Evolutionary conservation across 1,140 invertebrate species (phyloP), one percentile per base, ranked within the genome.

Genomic region (Diorhabda carinulata): DNA sequence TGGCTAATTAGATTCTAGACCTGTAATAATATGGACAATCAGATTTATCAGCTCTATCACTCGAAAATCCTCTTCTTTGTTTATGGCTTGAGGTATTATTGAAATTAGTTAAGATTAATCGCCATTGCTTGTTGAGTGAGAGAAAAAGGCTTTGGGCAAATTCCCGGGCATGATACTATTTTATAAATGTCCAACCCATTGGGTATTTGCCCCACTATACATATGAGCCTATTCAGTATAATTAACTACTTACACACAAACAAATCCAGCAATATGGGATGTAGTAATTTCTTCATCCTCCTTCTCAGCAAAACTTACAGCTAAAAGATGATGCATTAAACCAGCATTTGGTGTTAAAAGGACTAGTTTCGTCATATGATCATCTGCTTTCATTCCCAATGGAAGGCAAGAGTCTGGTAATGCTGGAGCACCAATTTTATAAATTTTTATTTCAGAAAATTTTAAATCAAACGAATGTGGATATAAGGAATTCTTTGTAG

Each of bases 391-490:
- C 93, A 98, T 97, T 43, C 96, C 96, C 57, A 98, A 85, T 5
- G 97, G 97, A 87, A 98, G 90, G 78, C 95, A 97, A 1, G 95
- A 97, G 77, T 95, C 94, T 2, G 96, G 96, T 60, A 98, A 81
- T 3, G 92, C 87, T 0, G 96, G 94, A 0, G 95, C 94, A 43
- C 96, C 97, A 78, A 99, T 95, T 87, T 98, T 98, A 79, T 91
- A 98, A 25, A 98, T 88, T 75, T 91, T 92, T 0, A 97, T 86
- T 73, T 98, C 95, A 9, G 86, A 85, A 84, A 92, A 96, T 80
- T 92, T 90, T 0, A 97, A 88, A 81, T 96, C 94, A 81, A 96
- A 95, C 2, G 92, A 94, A 78, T 96, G 93, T 1, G 96, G 96
- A 84, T 97, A 97, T 10, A 97, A 86, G 0, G 92, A 91, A 7